Conservation (phyloP, 2,113 vertebrate genomes). For the Phaethon lepturus region DNA sequence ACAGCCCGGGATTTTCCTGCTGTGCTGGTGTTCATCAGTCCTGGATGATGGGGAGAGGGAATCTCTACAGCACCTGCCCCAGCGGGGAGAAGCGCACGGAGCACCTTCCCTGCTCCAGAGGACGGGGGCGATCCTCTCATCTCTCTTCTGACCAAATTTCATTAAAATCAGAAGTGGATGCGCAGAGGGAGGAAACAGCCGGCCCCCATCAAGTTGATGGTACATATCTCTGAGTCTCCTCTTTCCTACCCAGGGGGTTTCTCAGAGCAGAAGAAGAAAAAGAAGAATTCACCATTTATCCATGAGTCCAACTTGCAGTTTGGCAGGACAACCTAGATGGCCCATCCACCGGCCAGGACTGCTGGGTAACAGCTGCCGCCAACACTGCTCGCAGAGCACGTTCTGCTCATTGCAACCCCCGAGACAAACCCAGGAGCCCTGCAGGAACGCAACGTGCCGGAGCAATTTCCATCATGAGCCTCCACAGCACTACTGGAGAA, state of each 20-base stretch:
- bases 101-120: neutral
- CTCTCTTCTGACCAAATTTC: neutral
- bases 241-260: neutral
- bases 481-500: neutral
- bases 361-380: neutral
- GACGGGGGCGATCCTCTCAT: fast-evolving
- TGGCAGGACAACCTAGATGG: neutral
- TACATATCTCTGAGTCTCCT: neutral
- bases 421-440: neutral
- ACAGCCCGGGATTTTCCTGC: neutral
- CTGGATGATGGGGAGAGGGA: neutral
- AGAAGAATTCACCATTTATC: neutral
- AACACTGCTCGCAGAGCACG: neutral
- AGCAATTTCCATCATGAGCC: neutral
- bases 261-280: neutral
- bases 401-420: neutral
- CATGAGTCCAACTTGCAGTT: neutral
- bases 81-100: neutral
- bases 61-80: neutral
- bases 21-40: neutral
- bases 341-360: neutral
- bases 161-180: neutral
- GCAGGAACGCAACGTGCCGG: neutral
- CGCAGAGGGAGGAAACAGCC: neutral
- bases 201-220: neutral